A percentile compares a stretch with the other conserved stretches of the same genome.
Evolutionary conservation across 2,888 invertebrate species (phyloP).

Genomic region (Chrysotoxum bicinctum): DNA sequence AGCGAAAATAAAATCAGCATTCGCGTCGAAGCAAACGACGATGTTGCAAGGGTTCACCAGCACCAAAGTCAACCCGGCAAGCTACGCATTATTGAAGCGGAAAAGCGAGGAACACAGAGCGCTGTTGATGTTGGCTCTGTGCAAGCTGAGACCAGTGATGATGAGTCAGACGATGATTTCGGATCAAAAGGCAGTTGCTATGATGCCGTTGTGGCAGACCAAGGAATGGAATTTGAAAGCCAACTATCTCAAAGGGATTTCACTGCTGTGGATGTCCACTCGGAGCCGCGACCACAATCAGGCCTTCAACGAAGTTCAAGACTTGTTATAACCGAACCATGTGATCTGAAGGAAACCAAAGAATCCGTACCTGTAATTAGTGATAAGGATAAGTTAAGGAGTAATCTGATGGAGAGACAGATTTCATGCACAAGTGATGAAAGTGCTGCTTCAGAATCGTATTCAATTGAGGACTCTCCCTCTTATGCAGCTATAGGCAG

Average conservation of each 20-base stretch:
- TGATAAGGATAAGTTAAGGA: conserved; percentile 60
- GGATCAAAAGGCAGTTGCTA: conserved; percentile 52
- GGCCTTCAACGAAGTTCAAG: conserved; percentile 31
- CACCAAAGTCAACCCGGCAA: conserved; percentile 31
- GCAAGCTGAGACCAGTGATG: conserved; percentile 44
- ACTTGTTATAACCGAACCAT: conserved; percentile 55
- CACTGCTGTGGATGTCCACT: conserved; percentile 55
- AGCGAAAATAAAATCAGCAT: conserved; percentile 58
- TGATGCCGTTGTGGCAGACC: conserved; percentile 26
- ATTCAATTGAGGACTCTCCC: conserved; percentile 2
- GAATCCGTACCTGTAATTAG: conserved; percentile 67
- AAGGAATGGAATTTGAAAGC: conserved; percentile 7
- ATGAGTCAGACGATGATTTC: conserved; percentile 52
- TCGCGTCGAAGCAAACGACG: conserved; percentile 46
- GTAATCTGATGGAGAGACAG: conserved; percentile 46
- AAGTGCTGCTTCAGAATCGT: conserved; percentile 48
- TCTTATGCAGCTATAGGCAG: conserved; percentile 33
- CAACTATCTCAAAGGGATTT: conserved; percentile 44
- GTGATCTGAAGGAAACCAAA: conserved; percentile 63
- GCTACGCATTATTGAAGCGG: conserved; percentile 42
- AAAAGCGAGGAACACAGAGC: conserved; percentile 10
- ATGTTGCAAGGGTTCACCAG: conserved; percentile 49
- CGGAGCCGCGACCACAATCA: conserved; percentile 34
- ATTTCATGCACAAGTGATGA: conserved; percentile 65
- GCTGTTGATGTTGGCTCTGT: not conserved